Conservation (phyloP, 2,113 vertebrate genomes). For the Mellivora capensis region DNA sequence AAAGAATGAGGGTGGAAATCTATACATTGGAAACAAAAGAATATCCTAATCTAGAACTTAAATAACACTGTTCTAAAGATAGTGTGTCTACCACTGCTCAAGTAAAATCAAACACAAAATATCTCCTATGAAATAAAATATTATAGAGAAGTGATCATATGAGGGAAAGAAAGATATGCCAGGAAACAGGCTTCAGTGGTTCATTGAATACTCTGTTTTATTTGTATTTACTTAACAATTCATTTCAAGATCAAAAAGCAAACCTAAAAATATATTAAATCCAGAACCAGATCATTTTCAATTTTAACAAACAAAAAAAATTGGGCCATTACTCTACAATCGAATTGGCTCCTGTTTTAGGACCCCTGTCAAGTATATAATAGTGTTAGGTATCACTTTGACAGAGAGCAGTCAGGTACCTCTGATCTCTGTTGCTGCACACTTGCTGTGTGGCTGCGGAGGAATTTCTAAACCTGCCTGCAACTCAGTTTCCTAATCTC, state of each 20-base stretch:
- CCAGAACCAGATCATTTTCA: not conserved
- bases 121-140: not conserved
- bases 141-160: not conserved
- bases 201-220: not conserved
- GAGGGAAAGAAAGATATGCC: not conserved
- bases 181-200: not conserved
- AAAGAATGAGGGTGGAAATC: not conserved
- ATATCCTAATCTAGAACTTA: not conserved
- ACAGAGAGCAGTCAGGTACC: not conserved
- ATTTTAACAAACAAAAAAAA: not conserved
- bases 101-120: not conserved
- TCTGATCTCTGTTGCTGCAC: not conserved
- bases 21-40: not conserved
- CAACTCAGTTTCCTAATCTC: not conserved
- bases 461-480: not conserved
- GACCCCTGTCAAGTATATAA: not conserved
- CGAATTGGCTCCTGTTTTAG: not conserved
- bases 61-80: not conserved
- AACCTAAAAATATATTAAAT: not conserved
- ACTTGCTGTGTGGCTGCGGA: not conserved
- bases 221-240: not conserved
- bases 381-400: not conserved
- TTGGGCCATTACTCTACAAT: not conserved
- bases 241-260: not conserved
- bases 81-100: not conserved